Conservation (phyloP, 2,888 invertebrate species). For the Selenia dentaria region DNA sequence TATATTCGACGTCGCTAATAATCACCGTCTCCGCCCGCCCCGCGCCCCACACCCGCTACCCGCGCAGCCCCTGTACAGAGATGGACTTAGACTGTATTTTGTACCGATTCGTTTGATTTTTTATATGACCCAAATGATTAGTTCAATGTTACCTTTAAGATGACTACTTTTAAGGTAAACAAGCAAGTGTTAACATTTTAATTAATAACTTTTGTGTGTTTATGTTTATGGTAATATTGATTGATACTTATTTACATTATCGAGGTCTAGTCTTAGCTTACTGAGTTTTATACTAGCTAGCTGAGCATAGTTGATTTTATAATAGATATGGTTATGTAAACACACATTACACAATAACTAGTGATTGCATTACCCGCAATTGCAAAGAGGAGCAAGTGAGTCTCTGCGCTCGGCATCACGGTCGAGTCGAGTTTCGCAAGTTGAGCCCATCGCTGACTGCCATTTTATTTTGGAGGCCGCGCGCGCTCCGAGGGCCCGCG, state of each 20-base stretch:
- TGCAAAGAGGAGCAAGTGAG: conserved; percentile 59
- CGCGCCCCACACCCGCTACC: conserved; percentile 40
- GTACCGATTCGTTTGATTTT: conserved; percentile 18
- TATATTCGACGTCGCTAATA: conserved; percentile 81
- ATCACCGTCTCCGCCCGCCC: conserved; percentile 46
- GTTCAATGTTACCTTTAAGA: conserved; percentile 7
- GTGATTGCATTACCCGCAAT: conserved; percentile 64
- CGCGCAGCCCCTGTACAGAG: conserved; percentile 48
- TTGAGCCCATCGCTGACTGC: conserved; percentile 82
- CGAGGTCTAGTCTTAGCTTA: conserved; percentile 8
- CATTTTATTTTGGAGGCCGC: conserved; percentile 83
- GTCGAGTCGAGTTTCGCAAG: conserved; percentile 79
- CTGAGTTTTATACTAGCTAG: too few species aligned
- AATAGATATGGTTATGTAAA: conserved; percentile 10
- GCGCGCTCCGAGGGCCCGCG: conserved; percentile 80
- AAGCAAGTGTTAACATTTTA: too few species aligned
- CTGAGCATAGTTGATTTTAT: not conserved
- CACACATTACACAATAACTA: conserved; percentile 48
- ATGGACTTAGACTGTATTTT: conserved; percentile 40
- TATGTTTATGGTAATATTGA: too few species aligned
- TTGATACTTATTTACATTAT: conserved; percentile 3
- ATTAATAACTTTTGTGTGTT: too few species aligned
- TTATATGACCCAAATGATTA: conserved; percentile 10
- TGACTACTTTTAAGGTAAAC: too few species aligned
- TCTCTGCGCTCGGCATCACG: conserved; percentile 64